These are phyloP conservation scores for Eupithecia subumbrata DNA, from an alignment of 2,888 invertebrate species.

Conservation along the genomic window DNA sequence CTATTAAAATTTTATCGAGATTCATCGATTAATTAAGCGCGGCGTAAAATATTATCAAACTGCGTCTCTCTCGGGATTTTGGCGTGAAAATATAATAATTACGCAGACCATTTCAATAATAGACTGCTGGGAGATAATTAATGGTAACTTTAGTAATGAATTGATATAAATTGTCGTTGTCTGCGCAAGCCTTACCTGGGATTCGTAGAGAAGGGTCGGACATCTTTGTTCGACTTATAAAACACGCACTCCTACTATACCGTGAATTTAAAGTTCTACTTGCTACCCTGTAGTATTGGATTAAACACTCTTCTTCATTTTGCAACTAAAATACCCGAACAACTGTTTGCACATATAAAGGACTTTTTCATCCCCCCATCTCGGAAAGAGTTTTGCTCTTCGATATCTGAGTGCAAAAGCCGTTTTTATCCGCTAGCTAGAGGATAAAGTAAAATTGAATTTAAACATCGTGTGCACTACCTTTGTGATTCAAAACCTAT, in stretches of 20 bases:
- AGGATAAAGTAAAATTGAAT: no score
- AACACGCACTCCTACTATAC: neutral
- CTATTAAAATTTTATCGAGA: neutral
- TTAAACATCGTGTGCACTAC: no score
- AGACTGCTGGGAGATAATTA: constrained; percentile 38
- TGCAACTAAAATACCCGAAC: no score
- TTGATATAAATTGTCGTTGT: constrained; percentile 42
- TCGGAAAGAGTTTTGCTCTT: no score
- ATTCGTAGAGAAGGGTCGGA: neutral
- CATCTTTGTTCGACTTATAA: neutral
- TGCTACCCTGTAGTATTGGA: neutral
- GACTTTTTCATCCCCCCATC: no score
- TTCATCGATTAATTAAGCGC: constrained; percentile 26
- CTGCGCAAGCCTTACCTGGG: constrained; percentile 24
- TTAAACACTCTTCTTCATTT: neutral
- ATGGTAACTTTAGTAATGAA: constrained; percentile 40
- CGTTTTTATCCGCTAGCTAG: no score
- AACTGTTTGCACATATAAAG: no score
- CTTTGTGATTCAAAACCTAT: no score
- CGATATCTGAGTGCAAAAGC: no score
- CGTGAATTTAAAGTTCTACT: neutral
- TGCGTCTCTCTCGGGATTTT: constrained; percentile 23
- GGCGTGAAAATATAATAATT: constrained; percentile 41
- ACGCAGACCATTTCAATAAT: constrained; percentile 42
- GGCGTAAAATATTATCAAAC: constrained; percentile 19